Evolutionary conservation across 2,888 invertebrate species (phyloP).

Genomic region (Lamproptera curius): DNA sequence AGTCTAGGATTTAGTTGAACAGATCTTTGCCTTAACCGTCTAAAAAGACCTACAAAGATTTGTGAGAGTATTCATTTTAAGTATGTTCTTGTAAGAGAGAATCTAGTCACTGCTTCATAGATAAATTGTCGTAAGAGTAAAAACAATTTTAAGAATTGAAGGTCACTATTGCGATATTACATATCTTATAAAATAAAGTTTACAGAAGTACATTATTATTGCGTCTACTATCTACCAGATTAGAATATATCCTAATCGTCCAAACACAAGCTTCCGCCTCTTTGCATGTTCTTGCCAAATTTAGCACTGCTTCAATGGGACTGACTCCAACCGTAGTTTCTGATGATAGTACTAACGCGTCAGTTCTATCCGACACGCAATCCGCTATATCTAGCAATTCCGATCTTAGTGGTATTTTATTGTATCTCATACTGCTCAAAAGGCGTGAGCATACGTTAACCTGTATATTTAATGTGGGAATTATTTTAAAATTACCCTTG

Average conservation of each 20-base stretch:
- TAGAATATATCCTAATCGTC: conserved; percentile 63
- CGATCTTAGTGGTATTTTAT: conserved; percentile 67
- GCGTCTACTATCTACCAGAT: too few species aligned
- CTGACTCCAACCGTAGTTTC: conserved; percentile 83
- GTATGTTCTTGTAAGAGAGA: too few species aligned
- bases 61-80: too few species aligned
- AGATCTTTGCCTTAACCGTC: too few species aligned
- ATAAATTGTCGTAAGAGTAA: too few species aligned
- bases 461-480: conserved; percentile 58
- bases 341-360: conserved; percentile 82
- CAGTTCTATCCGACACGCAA: conserved; percentile 85
- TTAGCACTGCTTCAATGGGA: conserved; percentile 71
- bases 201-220: too few species aligned
- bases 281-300: conserved; percentile 72
- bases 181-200: too few species aligned
- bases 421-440: conserved; percentile 53
- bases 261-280: conserved; percentile 86
- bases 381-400: conserved; percentile 85
- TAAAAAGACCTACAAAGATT: too few species aligned
- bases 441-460: conserved; percentile 52
- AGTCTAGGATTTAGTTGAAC: too few species aligned
- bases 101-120: too few species aligned
- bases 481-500: too few species aligned
- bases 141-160: too few species aligned
- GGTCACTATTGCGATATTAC: conserved; percentile 50